Evolutionary conservation across 2,888 invertebrate species (phyloP), one percentile per base, ranked within the genome.

Genomic region (Amphipyra berbera): DNA sequence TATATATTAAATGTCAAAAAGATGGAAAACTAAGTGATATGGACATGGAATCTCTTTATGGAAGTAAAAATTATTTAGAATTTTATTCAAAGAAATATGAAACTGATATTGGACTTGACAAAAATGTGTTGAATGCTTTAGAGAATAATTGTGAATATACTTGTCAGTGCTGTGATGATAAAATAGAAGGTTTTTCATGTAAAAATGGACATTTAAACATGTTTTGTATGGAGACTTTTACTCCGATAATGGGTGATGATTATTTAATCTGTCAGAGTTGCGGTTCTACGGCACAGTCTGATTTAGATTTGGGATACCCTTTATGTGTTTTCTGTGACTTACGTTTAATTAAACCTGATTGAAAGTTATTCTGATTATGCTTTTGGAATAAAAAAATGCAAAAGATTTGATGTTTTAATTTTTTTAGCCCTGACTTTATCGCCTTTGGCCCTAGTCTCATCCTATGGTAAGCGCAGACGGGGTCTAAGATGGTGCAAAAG

Each of bases 241-340:
- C 90, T 13, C 91, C 87, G 0, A 93, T 94, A 69, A 76, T 83
- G 13, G 62, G 52, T 66, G 73, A 84, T 63, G 80, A 91, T 53
- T 94, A 94, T 72, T 72, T 95, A 1, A 44, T 83, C 0, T 95
- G 95, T 78, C 83, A 76, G 40, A 69, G 82, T 47, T 95, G 95
- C 70, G 79, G 83, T 14, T 59, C 80, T 1, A 88, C 84, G 6
- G 91, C 90, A 8, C 83, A 86, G 50, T 57, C 65, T 14, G 92
- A 93, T 53, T 68, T 93, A 44, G 66, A 64, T 46, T 6, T 63
- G 10, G 68, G 81, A 6, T 82, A 84, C n/a, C 87, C 88, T 9
- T 60, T 79, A 21, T 95, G 95, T 86, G 63, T 90, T 5, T 90
- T 89, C 59, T 95, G 95, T 88, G 94, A 94, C 83, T 71, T 85